Evolutionary conservation across 2,888 invertebrate species (phyloP).

Genomic region (Tetheella fluctuosa): DNA sequence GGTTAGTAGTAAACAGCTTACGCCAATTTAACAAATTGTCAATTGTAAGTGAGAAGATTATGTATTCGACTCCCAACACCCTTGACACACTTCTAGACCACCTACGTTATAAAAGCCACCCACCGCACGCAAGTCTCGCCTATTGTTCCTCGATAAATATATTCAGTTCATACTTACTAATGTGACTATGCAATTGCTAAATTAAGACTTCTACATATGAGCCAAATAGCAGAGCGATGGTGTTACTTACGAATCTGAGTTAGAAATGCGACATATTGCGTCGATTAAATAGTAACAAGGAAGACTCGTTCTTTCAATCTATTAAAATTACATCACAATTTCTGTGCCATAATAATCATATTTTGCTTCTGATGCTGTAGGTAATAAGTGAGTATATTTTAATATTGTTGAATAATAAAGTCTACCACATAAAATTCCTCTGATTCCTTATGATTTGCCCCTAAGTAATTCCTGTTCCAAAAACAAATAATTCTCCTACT

Average conservation of each 20-base stretch:
- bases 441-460: background rate
- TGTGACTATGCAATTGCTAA: background rate
- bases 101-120: conserved; percentile 56
- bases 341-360: background rate
- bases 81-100: conserved; percentile 65
- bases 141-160: conserved; percentile 13
- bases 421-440: background rate
- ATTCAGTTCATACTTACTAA: conserved; percentile 6
- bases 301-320: background rate
- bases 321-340: background rate
- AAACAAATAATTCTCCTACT: background rate
- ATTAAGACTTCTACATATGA: background rate
- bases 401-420: background rate
- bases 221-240: background rate
- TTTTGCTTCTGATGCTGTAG: background rate
- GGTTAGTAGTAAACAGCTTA: background rate
- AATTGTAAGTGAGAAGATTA: conserved; percentile 12
- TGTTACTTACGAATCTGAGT: background rate
- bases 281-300: conserved; percentile 3
- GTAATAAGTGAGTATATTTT: background rate
- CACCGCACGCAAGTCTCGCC: conserved; percentile 35
- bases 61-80: conserved; percentile 53
- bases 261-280: conserved; percentile 1
- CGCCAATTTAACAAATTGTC: conserved; percentile 5
- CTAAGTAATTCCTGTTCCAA: background rate